phyloP scores from a whole-genome alignment of 2,113 vertebrate species.

The Scopus umbretta region DNA sequence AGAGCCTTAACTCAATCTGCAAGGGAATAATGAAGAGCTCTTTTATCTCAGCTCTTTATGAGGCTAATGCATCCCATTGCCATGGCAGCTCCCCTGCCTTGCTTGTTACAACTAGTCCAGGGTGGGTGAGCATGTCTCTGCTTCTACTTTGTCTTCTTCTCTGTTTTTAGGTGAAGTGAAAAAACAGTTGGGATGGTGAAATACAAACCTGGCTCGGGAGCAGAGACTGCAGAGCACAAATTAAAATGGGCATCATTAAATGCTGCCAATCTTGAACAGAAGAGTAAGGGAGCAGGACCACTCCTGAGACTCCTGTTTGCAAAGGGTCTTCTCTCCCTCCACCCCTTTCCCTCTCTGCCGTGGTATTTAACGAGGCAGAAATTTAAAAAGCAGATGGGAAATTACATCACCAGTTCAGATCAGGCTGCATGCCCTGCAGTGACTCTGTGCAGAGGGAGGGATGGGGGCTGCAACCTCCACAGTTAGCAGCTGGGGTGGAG shows the following conservation, averaged over 20 bases:
- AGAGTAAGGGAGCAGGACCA: background rate
- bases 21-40: conserved; percentile 22
- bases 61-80: background rate
- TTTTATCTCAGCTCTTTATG: conserved; percentile 23
- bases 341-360: background rate
- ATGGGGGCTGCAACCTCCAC: background rate
- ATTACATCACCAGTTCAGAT: conserved; percentile 44
- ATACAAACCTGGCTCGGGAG: background rate
- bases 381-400: conserved; percentile 48
- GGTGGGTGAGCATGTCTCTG: background rate
- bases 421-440: conserved; percentile 15
- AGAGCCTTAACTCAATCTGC: conserved; percentile 36
- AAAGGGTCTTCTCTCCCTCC: background rate
- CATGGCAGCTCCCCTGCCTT: background rate
- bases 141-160: background rate
- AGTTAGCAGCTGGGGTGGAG: background rate
- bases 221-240: background rate
- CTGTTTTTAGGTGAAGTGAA: background rate
- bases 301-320: background rate
- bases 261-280: background rate
- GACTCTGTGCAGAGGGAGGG: background rate
- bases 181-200: background rate
- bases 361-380: background rate
- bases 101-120: background rate
- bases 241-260: background rate